Base-by-base conservation (phyloP, 2,797 vertebrate genomes). In the Acanthurus lineatus region DNA sequence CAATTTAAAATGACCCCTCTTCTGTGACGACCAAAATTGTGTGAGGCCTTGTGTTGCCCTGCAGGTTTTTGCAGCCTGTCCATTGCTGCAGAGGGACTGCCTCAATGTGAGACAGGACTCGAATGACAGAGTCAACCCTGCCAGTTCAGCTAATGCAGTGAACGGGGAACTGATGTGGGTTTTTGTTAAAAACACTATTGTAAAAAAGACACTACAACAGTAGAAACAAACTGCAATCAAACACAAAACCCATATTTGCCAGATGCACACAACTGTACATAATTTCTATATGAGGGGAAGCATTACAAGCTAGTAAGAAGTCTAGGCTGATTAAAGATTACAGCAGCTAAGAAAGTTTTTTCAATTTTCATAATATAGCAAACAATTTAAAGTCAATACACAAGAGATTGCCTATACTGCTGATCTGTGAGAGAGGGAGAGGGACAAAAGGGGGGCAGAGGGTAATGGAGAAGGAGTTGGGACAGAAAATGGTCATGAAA, bases 91-190 rank as follows among this genome's bases (percentile, higher is more conserved):
- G 64, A 77, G n/a, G 28, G 17, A 60, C 60, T 15, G 52, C 10
- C 14, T 49, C 60, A 28, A 59, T 57, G 61, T 20, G 22, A 58
- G 74, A 60, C 47, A 15, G 63, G 62, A 54, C 47, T 66, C 61
- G 65, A 40, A 63, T 78, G 16, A 56, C 35, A 69, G 25, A 58
- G 65, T 78, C 77, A 70, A 45, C 48, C 28, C 40, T 56, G 65
- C 68, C 53, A 54, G 45, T 48, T 71, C 20, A 42, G 48, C 58
- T 66, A 68, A 69, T 53, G 47, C 42, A 49, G 35, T 19, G 48
- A 74, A n/a, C 11, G n/a, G 52, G 28, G 56, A 9, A 66, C 5
- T n/a, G 10, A 65, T 69, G 48, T 62, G 16, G n/a, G 9, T 16
- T 9, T 12, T 66, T 62, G 20, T 20, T 32, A 62, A 49, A 74